Percentiles rank a stretch among this genome's conserved stretches.
phyloP scores from a whole-genome alignment of 2,113 vertebrate species.

The Cygnus atratus region DNA sequence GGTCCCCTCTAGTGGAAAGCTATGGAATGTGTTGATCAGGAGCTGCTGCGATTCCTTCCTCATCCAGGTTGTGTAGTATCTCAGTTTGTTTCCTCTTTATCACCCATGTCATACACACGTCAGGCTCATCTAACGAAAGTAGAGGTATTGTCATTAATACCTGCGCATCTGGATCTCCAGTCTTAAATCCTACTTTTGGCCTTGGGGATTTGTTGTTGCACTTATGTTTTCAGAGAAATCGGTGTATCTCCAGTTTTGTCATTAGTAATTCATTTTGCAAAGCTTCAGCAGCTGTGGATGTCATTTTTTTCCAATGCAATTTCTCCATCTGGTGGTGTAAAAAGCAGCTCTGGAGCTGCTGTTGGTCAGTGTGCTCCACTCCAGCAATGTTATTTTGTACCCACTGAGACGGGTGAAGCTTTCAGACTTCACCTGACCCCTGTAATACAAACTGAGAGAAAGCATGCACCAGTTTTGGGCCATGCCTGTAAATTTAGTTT shows the following conservation, averaged over 20 bases:
- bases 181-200: not conserved
- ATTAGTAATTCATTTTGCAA: accelerated
- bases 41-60: not conserved
- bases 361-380: not conserved
- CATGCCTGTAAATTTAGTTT: not conserved
- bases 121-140: not conserved
- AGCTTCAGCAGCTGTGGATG: not conserved
- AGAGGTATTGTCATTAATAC: accelerated
- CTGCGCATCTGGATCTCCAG: not conserved
- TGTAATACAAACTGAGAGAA: accelerated
- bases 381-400: not conserved
- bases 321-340: constrained; percentile 39
- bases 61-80: accelerated
- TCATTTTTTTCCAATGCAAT: not conserved
- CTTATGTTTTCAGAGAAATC: not conserved
- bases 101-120: not conserved
- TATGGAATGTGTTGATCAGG: not conserved
- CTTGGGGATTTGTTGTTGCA: not conserved
- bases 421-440: not conserved
- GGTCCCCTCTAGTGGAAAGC: constrained; percentile 7
- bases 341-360: not conserved
- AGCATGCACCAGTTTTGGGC: accelerated
- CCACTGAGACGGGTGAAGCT: accelerated
- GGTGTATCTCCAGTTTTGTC: accelerated
- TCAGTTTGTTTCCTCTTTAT: accelerated